phyloP scores from a whole-genome alignment of 2,888 invertebrate species.

The Glaucopsyche alexis region DNA sequence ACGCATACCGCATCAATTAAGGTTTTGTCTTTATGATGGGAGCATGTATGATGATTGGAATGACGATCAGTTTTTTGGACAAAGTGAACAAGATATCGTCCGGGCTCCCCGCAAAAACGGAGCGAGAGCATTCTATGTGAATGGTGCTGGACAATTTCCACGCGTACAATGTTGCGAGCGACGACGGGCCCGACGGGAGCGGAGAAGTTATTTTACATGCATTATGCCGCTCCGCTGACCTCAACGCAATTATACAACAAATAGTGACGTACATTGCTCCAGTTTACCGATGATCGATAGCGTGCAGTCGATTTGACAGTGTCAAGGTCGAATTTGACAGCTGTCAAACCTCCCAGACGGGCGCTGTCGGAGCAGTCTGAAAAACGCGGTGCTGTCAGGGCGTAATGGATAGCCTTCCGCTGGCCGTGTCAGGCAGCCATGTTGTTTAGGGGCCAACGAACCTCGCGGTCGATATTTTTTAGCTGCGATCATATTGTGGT shows the following conservation, averaged over 20 bases:
- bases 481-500: constrained; percentile 40
- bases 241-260: constrained; percentile 37
- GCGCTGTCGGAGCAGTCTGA: constrained; percentile 58
- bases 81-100: not conserved
- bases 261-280: constrained; percentile 42
- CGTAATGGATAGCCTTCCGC: constrained; percentile 71
- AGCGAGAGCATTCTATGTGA: not conserved
- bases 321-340: constrained; percentile 69
- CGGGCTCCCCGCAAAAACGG: not conserved
- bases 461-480: constrained; percentile 46
- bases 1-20: not conserved
- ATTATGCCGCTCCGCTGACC: constrained; percentile 37
- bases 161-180: not conserved
- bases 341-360: constrained; percentile 48
- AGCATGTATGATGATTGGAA: not conserved
- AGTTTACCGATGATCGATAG: constrained; percentile 56
- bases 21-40: not conserved
- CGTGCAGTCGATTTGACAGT: constrained; percentile 52
- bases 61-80: not conserved
- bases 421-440: constrained; percentile 48
- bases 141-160: not conserved
- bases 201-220: constrained; percentile 19
- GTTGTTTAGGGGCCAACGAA: constrained; percentile 56
- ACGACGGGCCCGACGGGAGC: no score
- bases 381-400: constrained; percentile 67